Base-by-base conservation (phyloP, 2,888 invertebrate genomes). In the Chalcis sispes region DNA sequence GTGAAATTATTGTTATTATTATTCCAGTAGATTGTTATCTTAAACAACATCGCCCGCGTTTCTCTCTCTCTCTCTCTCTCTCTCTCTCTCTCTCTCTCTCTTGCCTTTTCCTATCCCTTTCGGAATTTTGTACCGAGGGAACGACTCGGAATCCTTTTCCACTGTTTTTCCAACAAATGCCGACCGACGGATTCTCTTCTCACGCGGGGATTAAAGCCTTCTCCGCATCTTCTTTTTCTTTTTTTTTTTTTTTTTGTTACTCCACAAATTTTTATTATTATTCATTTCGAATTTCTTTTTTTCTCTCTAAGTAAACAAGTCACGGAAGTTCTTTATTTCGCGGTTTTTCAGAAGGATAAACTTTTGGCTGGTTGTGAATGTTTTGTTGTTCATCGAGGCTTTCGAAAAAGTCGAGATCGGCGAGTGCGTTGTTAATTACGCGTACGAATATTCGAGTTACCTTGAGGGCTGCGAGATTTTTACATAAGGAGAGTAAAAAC, bases 1-100 rank as follows among this genome's bases (percentile, higher is more conserved):
- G 80, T 72, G 36, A 82, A 85, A 85, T 85, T 84, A 86, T 88
- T 87, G 87, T 88, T 88, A 85, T 85, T 84, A 86, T 88, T 87
- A 87, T 88, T 88, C 85, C 84, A 86, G 84, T 84, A 85, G 87
- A 88, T 88, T 88, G 87, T 88, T 88, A 87, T 88, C 87, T 87
- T 82, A 86, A 87, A 88, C 85, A 88, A 87, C 86, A 87, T 62
- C 59, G 40, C 40, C 48, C 20, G 82, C 74, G 79, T 79, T 65
- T 65, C 36, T 42, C 8, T 20, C 66, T 52, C 52, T 40, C 18
- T 52, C n/a, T 1, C 23, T n/a, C 32, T 18, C 29, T 36, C 36
- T 36, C 36, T 36, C 36, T 36, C 36, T 36, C 36, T 36, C 36
- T n/a, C n/a, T n/a, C n/a, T n/a, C n/a, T n/a, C n/a, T n/a, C n/a